Evolutionary conservation across 2,888 invertebrate species (phyloP), one percentile per base, ranked within the genome.

Genomic region (Ennomos quercinarius): DNA sequence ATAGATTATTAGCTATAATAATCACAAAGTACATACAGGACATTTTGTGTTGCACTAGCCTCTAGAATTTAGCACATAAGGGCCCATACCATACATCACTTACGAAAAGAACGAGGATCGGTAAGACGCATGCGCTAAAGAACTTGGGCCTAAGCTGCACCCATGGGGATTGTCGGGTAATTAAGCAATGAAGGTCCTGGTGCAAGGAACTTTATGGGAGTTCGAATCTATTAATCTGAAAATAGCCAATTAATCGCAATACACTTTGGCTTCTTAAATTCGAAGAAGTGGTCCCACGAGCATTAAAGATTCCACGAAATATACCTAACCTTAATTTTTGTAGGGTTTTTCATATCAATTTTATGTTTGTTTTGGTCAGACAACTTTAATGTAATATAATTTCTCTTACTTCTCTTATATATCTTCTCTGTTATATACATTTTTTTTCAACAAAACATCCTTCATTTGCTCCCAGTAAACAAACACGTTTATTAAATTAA

Each of bases 141-240:
- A 45, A 76, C 71, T 72, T 73, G 59, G 70, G 44, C 39, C 13
- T 35, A 40, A 43, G 54, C 37, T 42, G 49, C 55, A 46, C 68
- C 59, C 80, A 44, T 38, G 74, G 74, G 73, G 70, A 75, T 83
- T 77, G 73, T 68, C 71, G 73, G 75, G 76, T 77, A 80, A 78
- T 77, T 77, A 75, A 74, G 59, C 66, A 66, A 59, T 63, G 64
- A 65, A 68, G 68, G 67, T 6, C 27, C 6, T 65, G 63, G 49
- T 66, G 66, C 65, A 68, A 27, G 41, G 58, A 65, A 68, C 69
- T 73, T 78, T 66, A 59, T 55, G 66, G 58, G 52, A 59, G 59
- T 66, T 67, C 35, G 49, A 53, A 39, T 61, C 11, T 37, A n/a
- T 12, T 35, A 36, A 45, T 45, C 36, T 44, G 44, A 11, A 36